Conservation (phyloP, 92 coral and sea anemone genomes). For the Muricea muricata region DNA sequence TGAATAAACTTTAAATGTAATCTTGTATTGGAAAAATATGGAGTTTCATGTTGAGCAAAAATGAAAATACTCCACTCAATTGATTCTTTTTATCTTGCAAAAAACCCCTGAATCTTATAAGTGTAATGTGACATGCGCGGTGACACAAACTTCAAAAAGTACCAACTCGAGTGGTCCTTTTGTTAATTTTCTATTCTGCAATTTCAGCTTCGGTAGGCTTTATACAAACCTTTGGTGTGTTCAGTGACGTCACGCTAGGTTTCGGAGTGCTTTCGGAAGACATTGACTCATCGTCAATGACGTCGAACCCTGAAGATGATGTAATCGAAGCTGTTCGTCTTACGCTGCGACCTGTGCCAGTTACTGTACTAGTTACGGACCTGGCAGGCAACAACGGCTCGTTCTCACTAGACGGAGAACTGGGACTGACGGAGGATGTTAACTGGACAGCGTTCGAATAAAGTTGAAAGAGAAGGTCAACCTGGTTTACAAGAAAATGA, state of each 20-base stretch:
- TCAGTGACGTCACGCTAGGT: not conserved
- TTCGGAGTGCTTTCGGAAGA: slow-evolving; percentile 47
- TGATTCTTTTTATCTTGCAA: too few species aligned
- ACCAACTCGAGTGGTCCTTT: too few species aligned
- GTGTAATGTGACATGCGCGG: too few species aligned
- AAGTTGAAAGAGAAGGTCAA: slow-evolving; percentile 26
- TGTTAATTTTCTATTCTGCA: too few species aligned
- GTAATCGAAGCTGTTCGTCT: slow-evolving; percentile 76
- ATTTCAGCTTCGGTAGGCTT: not conserved
- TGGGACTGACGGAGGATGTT: slow-evolving; percentile 3
- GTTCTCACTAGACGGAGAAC: not conserved
- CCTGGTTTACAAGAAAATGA: too few species aligned
- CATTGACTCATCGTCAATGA: slow-evolving; percentile 70
- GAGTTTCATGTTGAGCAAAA: too few species aligned
- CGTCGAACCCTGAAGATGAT: slow-evolving; percentile 86
- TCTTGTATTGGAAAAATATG: too few species aligned
- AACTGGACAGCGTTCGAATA: slow-evolving; percentile 36
- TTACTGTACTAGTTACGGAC: slow-evolving; percentile 29
- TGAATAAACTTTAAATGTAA: too few species aligned
- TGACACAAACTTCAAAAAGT: too few species aligned
- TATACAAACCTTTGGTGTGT: slow-evolving; percentile 9
- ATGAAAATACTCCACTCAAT: too few species aligned
- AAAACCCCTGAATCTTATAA: too few species aligned
- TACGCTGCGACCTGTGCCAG: slow-evolving; percentile 55
- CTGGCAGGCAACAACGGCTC: slow-evolving; percentile 1